These are phyloP conservation scores for Epinotia ramella DNA, from an alignment of 2,888 invertebrate genomes.

Conservation along the genomic window DNA sequence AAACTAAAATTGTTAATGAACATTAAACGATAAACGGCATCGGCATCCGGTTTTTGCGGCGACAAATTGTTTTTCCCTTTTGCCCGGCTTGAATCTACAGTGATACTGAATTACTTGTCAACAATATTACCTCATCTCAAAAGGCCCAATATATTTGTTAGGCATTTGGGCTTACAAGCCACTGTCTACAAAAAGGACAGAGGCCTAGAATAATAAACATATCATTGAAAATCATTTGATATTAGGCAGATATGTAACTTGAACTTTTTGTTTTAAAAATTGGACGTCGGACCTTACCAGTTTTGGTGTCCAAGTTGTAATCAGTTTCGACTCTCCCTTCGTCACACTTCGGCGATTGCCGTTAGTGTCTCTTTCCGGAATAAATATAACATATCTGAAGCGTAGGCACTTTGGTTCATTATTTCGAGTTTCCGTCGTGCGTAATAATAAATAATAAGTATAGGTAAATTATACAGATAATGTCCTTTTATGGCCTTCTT, in stretches of 20 bases:
- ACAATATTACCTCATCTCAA: background rate
- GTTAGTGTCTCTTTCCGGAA: constrained; percentile 57
- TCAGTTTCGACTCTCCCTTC: constrained; percentile 57
- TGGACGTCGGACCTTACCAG: background rate
- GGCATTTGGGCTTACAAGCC: background rate
- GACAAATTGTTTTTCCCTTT: constrained; percentile 13
- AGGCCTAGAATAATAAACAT: background rate
- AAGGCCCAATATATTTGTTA: background rate
- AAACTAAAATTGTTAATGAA: constrained; percentile 25
- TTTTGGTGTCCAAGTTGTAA: constrained; percentile 15
- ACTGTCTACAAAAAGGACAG: background rate
- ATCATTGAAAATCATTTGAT: background rate
- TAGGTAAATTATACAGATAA: background rate
- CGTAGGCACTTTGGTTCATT: constrained; percentile 30
- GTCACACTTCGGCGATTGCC: constrained; percentile 59
- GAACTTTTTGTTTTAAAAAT: no score
- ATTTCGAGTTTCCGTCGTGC: constrained; percentile 19
- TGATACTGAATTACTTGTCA: no score
- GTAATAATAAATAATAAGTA: background rate
- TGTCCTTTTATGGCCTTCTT: background rate
- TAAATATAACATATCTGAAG: constrained; percentile 46
- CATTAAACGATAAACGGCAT: constrained; percentile 24
- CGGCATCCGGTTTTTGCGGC: constrained; percentile 13
- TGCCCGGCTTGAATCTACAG: background rate
- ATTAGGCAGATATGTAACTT: no score